A percentile compares a stretch with the other conserved stretches of the same genome.
Evolutionary conservation across 2,113 vertebrate genomes (phyloP).

Genomic region (Chloebia gouldiae): DNA sequence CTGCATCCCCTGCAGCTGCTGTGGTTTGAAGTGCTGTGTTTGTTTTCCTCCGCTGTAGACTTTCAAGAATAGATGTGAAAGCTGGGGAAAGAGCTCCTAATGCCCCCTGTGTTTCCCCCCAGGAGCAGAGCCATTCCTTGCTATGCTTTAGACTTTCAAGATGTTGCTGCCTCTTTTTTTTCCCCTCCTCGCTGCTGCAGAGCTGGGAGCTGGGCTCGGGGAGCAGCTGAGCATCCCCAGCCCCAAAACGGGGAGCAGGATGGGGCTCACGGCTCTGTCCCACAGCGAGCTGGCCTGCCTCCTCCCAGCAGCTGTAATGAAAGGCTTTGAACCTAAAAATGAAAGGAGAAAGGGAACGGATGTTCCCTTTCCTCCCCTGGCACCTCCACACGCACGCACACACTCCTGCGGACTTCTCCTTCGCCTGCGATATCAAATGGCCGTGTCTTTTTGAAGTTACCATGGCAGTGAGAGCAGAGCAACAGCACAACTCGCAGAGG

Average conservation of each 20-base stretch:
- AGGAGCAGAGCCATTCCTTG: slow-evolving; percentile 6
- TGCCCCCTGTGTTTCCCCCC: slow-evolving; percentile 32
- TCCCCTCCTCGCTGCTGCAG: fast-evolving
- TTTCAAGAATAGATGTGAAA: slow-evolving; percentile 1
- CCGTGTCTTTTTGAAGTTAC: slow-evolving; percentile 45
- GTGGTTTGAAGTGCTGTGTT: not conserved
- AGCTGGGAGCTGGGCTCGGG: fast-evolving
- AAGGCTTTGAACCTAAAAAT: not conserved
- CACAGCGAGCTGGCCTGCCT: not conserved
- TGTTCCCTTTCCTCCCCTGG: not conserved
- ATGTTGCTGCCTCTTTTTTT: not conserved
- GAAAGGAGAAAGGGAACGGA: slow-evolving; percentile 10
- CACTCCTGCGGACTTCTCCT: slow-evolving; percentile 10
- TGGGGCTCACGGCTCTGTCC: fast-evolving
- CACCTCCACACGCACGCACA: not conserved
- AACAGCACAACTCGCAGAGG: not conserved
- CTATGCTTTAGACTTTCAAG: not conserved
- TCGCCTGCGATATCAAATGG: slow-evolving; percentile 1
- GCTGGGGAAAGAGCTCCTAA: slow-evolving; percentile 24
- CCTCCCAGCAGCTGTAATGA: not conserved
- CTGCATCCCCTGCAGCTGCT: not conserved
- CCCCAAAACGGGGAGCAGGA: not conserved
- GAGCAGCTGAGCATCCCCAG: not conserved
- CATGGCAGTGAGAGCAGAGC: slow-evolving; percentile 44
- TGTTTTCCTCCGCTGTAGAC: slow-evolving; percentile 25